Evolutionary conservation across 2,113 vertebrate genomes (phyloP).

Genomic region (Sorex araneus): DNA sequence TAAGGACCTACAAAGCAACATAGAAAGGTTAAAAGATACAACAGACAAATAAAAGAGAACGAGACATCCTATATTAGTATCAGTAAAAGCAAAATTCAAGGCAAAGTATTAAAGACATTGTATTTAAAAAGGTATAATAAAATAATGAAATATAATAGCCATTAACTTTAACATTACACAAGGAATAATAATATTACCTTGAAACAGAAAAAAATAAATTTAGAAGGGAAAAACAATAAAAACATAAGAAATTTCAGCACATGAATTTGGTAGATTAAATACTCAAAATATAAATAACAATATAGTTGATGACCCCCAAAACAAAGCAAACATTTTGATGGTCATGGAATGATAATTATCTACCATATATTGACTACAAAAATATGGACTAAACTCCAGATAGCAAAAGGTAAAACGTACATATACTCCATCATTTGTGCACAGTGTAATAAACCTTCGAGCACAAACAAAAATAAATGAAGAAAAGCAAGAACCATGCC

Average conservation of each 20-base stretch:
- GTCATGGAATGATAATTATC: not conserved
- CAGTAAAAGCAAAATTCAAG: slow-evolving; percentile 43
- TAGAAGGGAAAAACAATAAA: not conserved
- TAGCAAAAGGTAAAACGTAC: not conserved
- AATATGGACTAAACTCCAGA: not conserved
- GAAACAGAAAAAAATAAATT: slow-evolving; percentile 36
- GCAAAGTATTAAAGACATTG: not conserved
- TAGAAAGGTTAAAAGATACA: slow-evolving; percentile 43
- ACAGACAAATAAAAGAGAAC: slow-evolving; percentile 18
- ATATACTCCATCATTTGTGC: not conserved
- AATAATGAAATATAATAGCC: slow-evolving; percentile 4
- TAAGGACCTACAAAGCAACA: slow-evolving; percentile 30
- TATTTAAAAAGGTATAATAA: not conserved
- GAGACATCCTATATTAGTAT: not conserved
- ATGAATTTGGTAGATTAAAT: not conserved
- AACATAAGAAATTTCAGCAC: not conserved
- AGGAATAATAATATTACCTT: not conserved
- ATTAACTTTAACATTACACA: slow-evolving; percentile 5
- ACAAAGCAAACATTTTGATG: slow-evolving; percentile 14
- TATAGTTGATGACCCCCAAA: not conserved
- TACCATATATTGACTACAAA: not conserved
- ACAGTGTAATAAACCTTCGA: not conserved
- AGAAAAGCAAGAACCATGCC: not conserved
- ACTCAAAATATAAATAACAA: slow-evolving; percentile 50
- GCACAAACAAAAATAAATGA: slow-evolving; percentile 32